These are phyloP conservation scores for Hemibagrus guttatus DNA, from an alignment of 2,797 vertebrate genomes.

Conservation along the genomic window DNA sequence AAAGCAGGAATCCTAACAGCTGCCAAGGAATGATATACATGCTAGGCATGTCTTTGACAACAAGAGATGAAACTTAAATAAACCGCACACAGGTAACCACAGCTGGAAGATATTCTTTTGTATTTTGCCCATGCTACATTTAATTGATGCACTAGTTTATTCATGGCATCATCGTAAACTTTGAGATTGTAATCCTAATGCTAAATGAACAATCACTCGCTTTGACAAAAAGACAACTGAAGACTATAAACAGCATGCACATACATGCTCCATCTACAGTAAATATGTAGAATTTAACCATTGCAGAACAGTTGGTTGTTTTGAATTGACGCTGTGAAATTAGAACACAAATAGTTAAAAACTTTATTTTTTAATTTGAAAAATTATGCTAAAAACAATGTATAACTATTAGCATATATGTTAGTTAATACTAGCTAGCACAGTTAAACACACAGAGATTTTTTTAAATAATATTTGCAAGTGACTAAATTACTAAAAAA, in stretches of 20 bases:
- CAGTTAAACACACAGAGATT: not conserved
- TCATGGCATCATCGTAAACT: not conserved
- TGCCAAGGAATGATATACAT: not conserved
- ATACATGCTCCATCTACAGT: constrained; percentile 48
- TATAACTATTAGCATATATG: not conserved
- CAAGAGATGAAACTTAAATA: constrained; percentile 1
- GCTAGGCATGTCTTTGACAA: constrained; percentile 7
- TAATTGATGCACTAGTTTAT: not conserved
- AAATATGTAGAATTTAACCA: constrained; percentile 17
- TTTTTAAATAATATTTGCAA: not conserved
- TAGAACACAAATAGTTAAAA: not conserved
- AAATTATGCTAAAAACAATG: not conserved
- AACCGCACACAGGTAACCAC: not conserved
- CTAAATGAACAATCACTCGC: not conserved
- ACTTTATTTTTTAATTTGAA: not conserved
- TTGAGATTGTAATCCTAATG: not conserved
- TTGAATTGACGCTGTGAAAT: not conserved
- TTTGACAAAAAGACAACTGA: constrained; percentile 41
- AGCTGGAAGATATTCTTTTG: not conserved
- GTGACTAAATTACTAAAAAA: not conserved
- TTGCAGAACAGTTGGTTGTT: not conserved
- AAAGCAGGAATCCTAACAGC: not conserved
- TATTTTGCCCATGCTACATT: not conserved
- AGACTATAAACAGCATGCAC: constrained; percentile 39
- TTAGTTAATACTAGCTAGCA: not conserved